Evolutionary conservation across 1,140 invertebrate species (phyloP).

Genomic region (Listronotus oregonensis): DNA sequence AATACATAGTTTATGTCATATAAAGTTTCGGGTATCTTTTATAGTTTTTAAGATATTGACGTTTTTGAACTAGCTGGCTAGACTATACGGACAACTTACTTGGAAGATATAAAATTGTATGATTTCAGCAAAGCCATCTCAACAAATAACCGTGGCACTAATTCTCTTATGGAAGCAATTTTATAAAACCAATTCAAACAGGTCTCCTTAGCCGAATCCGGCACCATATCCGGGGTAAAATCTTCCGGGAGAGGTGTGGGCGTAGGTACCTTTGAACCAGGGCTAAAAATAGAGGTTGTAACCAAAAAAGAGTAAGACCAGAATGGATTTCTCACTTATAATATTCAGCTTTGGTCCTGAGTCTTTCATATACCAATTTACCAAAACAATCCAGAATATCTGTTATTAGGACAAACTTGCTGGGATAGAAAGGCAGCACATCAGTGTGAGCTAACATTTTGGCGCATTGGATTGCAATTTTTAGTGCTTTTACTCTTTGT

Average conservation of each 20-base stretch:
- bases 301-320: too few species aligned
- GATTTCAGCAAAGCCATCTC: constrained; percentile 93
- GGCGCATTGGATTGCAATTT: constrained; percentile 96
- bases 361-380: constrained; percentile 85
- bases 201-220: constrained; percentile 91
- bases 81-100: constrained; percentile 24
- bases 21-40: too few species aligned
- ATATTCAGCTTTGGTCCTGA: constrained; percentile 73
- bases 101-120: constrained; percentile 75
- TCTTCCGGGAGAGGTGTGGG: constrained; percentile 69
- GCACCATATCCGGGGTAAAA: constrained; percentile 76
- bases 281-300: constrained; percentile 34
- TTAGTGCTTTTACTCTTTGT: constrained; percentile 93
- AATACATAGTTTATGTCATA: too few species aligned
- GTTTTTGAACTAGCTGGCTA: too few species aligned
- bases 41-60: too few species aligned
- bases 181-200: constrained; percentile 99
- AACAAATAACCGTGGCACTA: constrained; percentile 92
- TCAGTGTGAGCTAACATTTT: constrained; percentile 88
- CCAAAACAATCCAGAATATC: constrained; percentile 97
- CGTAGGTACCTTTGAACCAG: constrained; percentile 42
- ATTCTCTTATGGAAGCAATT: constrained; percentile 94
- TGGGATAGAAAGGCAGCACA: constrained; percentile 94
- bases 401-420: constrained; percentile 95
- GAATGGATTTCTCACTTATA: constrained; percentile 34